Evolutionary conservation across 1,140 invertebrate genomes (phyloP).

Genomic region (Achroia grisella): DNA sequence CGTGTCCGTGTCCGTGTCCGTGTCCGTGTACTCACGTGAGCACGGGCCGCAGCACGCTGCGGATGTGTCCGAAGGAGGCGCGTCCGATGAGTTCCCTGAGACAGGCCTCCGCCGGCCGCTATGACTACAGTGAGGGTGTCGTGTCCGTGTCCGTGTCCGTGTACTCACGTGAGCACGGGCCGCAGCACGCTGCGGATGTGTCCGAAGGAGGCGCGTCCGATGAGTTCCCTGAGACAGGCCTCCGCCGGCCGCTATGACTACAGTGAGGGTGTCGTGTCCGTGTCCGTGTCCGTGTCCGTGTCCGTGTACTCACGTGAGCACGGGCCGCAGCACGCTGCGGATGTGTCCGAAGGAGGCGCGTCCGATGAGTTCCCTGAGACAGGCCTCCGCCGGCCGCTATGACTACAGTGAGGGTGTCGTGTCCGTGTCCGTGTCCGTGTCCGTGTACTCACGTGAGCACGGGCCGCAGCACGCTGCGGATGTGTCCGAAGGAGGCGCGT

Average conservation of each 20-base stretch:
- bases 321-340: constrained; percentile 88
- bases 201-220: constrained; percentile 96
- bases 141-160: constrained; percentile 44
- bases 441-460: constrained; percentile 83
- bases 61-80: constrained; percentile 95
- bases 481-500: constrained; percentile 94
- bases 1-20: constrained; percentile 33
- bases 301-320: constrained; percentile 88
- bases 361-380: constrained; percentile 95
- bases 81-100: constrained; percentile 96
- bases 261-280: constrained; percentile 51
- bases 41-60: constrained; percentile 90
- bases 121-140: constrained; percentile 77
- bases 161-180: constrained; percentile 87
- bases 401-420: constrained; percentile 76
- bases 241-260: constrained; percentile 91
- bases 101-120: constrained; percentile 93
- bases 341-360: constrained; percentile 96
- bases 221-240: constrained; percentile 94
- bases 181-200: constrained; percentile 92
- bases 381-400: constrained; percentile 92
- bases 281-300: constrained; percentile 37
- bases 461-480: constrained; percentile 90
- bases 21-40: constrained; percentile 80
- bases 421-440: constrained; percentile 32